Base-by-base conservation (phyloP, 2,797 vertebrate genomes). In the Muraenolepis orangiensis region DNA sequence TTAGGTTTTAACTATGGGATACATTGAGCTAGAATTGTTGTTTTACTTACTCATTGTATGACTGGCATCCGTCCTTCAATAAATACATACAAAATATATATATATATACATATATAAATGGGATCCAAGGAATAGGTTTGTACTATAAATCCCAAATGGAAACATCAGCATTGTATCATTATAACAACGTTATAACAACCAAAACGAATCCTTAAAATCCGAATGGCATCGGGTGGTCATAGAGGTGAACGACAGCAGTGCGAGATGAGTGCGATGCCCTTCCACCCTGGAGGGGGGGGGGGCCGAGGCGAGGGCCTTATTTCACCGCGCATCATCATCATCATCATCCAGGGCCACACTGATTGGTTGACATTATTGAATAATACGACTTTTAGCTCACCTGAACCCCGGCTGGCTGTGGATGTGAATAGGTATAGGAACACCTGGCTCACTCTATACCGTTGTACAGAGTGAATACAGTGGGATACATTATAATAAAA, bases 401-500 rank as follows among this genome's bases (percentile, higher is more conserved):
- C 36, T 71, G 42, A 46, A 23, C 42, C 70, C 68, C 20, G 68
- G n/a, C n/a, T 42, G 26, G 26, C n/a, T n/a, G 26, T 7, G 29
- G 28, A 18, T 4, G 28, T 66, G 28, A 18, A 28, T 5, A 30
- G 28, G 64, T 71, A 2, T 5, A 30, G 28, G 64, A 46, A 2
- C 4, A 46, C 26, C 23, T 46, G 10, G 20, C 20, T 7, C 36
- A 18, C 70, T 29, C 40, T 8, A 70, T n/a, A n/a, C 34, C 38
- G 34, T 38, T 13, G 26, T 30, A 16, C 18, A 40, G 69, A 38
- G 10, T 7, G 36, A 40, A 64, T 30, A 6, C 18, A 30, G 10
- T 0, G n/a, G 18, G 32, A 38, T 57, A 46, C n/a, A n/a, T n/a
- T n/a, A n/a, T n/a, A 31, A 81, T 23, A 73, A 75, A 5, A 34